These are phyloP conservation scores for Macheiramphus alcinus DNA, from an alignment of 2,113 vertebrate genomes.

Conservation along the genomic window DNA sequence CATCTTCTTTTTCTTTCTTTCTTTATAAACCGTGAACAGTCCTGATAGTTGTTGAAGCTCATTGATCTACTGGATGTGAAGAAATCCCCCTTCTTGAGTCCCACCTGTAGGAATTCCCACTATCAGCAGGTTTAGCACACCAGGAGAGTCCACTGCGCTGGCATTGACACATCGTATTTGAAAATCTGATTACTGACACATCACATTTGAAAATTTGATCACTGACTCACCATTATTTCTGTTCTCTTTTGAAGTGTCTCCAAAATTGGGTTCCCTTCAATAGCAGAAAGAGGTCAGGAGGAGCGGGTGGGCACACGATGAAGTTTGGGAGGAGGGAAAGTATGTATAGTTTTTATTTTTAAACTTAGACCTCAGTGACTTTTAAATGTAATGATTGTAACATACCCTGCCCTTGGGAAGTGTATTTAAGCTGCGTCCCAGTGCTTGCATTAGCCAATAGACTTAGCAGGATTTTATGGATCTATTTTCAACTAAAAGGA, in stretches of 20 bases:
- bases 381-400: neutral
- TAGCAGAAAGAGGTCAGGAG: neutral
- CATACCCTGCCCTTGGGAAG: neutral
- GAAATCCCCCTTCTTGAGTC: neutral
- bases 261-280: neutral
- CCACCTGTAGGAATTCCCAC: neutral
- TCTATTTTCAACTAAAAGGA: neutral
- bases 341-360: neutral
- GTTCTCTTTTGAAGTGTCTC: neutral
- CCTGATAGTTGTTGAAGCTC: neutral
- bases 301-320: rapidly evolving
- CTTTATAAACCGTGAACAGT: neutral
- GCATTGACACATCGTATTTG: neutral
- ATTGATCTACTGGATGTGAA: neutral
- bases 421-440: neutral
- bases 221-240: neutral
- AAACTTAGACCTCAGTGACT: neutral
- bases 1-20: neutral
- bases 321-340: neutral
- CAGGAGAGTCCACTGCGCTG: rapidly evolving
- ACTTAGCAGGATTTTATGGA: neutral
- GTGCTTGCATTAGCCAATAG: neutral
- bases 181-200: neutral
- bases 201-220: neutral
- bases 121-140: neutral